Evolutionary conservation across 2,113 vertebrate genomes (phyloP).

Genomic region (Tetrao urogallus): DNA sequence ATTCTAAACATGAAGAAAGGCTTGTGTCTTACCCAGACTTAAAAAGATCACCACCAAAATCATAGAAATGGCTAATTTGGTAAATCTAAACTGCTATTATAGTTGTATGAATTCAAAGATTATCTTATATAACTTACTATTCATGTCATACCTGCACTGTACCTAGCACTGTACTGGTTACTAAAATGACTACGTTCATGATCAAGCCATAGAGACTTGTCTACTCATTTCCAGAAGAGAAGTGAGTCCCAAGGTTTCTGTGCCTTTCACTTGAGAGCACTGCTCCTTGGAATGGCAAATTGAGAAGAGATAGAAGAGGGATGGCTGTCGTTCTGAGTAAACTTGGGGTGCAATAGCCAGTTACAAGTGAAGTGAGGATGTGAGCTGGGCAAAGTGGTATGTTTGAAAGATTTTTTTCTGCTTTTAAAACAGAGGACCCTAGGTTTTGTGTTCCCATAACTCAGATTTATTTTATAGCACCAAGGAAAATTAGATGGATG

Average conservation of each 20-base stretch:
- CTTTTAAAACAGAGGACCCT: background rate
- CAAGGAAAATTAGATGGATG: background rate
- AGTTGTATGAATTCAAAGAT: background rate
- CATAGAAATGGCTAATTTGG: background rate
- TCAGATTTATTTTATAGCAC: background rate
- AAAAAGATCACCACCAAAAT: background rate
- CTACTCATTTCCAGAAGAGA: background rate
- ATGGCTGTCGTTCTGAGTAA: background rate
- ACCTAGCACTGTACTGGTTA: background rate
- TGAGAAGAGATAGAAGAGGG: background rate
- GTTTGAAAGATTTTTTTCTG: background rate
- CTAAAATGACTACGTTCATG: background rate
- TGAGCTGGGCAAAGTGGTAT: background rate
- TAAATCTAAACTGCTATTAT: background rate
- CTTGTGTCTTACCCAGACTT: background rate
- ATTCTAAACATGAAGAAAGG: background rate
- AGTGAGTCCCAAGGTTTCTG: background rate
- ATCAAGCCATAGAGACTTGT: background rate
- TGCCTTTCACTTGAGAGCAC: background rate
- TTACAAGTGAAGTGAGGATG: rapidly evolving
- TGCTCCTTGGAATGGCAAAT: background rate
- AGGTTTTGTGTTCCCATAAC: background rate
- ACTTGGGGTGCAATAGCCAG: background rate
- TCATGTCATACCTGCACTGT: background rate
- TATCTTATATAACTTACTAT: background rate